phyloP scores from a whole-genome alignment of 37 sponge, comb jelly and placozoan species.

The Diacarnus erythraeanus region DNA sequence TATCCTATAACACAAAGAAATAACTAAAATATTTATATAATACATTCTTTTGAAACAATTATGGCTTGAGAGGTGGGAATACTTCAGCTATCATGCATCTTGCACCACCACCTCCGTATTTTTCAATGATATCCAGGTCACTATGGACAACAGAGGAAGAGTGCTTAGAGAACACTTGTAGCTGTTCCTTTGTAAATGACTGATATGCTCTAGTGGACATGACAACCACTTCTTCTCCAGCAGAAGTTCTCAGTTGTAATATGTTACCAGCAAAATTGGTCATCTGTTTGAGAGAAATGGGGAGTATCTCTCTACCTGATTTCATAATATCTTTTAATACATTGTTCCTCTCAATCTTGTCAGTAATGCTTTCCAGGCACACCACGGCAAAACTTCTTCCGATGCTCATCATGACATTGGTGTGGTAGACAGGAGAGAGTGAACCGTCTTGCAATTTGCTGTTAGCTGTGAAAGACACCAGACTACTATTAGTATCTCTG shows the following conservation, averaged over 20 bases:
- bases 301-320: conserved; percentile 1
- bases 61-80: conserved; percentile 18
- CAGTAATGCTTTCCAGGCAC: conserved; percentile 54
- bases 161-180: not conserved
- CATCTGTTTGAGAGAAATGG: conserved; percentile 10
- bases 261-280: conserved; percentile 52
- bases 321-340: conserved; percentile 23
- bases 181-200: conserved; percentile 33
- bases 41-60: no score
- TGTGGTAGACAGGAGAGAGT: conserved; percentile 69
- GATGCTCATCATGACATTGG: conserved; percentile 76
- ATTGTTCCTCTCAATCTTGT: conserved; percentile 10
- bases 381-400: conserved; percentile 49
- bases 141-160: conserved; percentile 20
- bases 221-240: conserved; percentile 38
- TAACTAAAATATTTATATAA: no score
- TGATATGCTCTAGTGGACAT: conserved; percentile 66
- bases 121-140: conserved; percentile 57
- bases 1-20: no score
- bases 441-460: not conserved
- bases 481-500: conserved; percentile 30
- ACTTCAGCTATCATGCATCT: conserved; percentile 84
- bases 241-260: conserved; percentile 38
- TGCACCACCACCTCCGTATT: conserved; percentile 76
- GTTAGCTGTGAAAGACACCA: conserved; percentile 46